Base-by-base conservation (phyloP, 2,113 vertebrate genomes). In the Brachionichthys hirsutus region DNA sequence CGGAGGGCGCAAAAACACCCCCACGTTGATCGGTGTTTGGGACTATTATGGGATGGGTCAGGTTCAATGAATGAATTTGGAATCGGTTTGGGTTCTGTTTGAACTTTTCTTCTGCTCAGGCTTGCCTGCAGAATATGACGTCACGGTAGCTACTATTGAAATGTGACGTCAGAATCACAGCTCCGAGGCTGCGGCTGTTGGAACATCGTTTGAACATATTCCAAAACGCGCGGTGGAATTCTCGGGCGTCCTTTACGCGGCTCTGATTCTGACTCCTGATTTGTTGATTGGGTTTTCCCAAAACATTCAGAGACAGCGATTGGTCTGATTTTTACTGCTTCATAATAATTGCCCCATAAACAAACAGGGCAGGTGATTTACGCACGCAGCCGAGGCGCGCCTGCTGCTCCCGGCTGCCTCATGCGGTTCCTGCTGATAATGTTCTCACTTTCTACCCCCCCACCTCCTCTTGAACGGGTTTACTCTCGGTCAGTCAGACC, bases 401-500 rank as follows among this genome's bases (percentile, higher is more conserved):
- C 53, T 18, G 8, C 35, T 54, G 73, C 83, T 85, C 77, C 47
- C 42, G 13, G 19, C 70, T 82, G 81, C 78, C 75, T 69, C 81
- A 51, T 46, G 81, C 51, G 70, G 67, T 63, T 48, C 43, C 65
- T 49, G 54, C 45, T 66, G 53, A 76, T 70, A 53, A 75, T 85
- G 83, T 83, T 85, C 84, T 89, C 87, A 84, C 69, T 62, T 64
- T 57, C 40, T 65, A 4, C 12, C 5, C 19, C 4, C 14, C 44
- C 44, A 13, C 24, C 24, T 30, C 24, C 24, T 30, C 24, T 30
- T 60, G 70, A 34, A 42, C 3, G 83, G 82, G 87, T 90, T 80
- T 88, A 90, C 84, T 92, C 56, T 78, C 80, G 86, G 89, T 90
- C 89, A 90, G 61, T 54, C 14, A 7, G 64, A 52, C 35, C 14